Percentiles rank a stretch among this genome's conserved stretches.
phyloP scores from a whole-genome alignment of 2,888 invertebrate species.

The Lithophane leautieri region DNA sequence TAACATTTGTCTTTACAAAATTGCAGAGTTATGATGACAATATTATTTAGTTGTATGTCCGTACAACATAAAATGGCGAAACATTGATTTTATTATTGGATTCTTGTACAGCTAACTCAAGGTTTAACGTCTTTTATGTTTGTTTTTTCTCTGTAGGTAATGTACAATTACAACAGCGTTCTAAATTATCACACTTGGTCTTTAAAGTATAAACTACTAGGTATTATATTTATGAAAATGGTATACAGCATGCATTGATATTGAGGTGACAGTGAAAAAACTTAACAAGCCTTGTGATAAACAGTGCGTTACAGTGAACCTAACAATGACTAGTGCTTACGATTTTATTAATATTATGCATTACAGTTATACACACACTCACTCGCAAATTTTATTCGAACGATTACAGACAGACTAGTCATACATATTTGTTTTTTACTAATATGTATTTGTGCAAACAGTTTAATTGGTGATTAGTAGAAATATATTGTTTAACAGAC shows the following conservation, averaged over 20 bases:
- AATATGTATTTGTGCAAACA: conserved; percentile 52
- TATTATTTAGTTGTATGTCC: not conserved
- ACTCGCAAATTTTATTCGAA: conserved; percentile 28
- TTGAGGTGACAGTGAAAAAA: conserved; percentile 40
- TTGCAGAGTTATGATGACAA: not conserved
- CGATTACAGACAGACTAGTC: conserved; percentile 26
- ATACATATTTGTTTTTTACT: not conserved
- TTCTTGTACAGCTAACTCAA: conserved; percentile 25
- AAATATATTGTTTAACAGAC: conserved; percentile 26
- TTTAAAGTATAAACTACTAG: conserved; percentile 1
- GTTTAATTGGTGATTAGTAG: conserved; percentile 27
- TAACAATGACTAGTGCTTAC: conserved; percentile 68
- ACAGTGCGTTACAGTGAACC: conserved; percentile 50
- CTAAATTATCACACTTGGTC: conserved; percentile 15
- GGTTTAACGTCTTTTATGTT: not conserved
- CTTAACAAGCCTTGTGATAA: conserved; percentile 40
- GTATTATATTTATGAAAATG: conserved; percentile 37
- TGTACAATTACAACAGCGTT: conserved; percentile 10
- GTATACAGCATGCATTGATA: conserved; percentile 35
- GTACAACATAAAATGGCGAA: not conserved
- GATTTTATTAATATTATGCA: conserved; percentile 42
- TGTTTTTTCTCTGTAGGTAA: not conserved
- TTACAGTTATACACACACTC: conserved; percentile 36
- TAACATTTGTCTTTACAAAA: not conserved
- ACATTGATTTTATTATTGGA: not conserved